phyloP scores from a whole-genome alignment of 2,888 invertebrate genomes.

The Bhutanitis thaidina region DNA sequence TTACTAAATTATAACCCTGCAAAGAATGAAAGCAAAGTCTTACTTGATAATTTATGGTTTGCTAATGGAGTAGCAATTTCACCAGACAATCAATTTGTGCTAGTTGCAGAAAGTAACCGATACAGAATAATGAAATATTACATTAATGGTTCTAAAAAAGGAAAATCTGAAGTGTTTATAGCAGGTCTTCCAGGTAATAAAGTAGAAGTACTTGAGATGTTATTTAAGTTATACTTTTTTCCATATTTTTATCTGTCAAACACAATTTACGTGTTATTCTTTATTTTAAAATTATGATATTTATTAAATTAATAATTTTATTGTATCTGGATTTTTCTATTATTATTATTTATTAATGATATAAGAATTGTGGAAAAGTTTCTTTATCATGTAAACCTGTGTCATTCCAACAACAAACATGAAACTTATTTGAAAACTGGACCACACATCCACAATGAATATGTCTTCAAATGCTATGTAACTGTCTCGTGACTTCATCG shows the following conservation, averaged over 20 bases:
- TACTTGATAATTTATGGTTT: conserved; percentile 89
- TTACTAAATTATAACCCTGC: conserved; percentile 89
- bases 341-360: background rate
- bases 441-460: conserved; percentile 90
- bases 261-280: too few species aligned
- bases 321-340: too few species aligned
- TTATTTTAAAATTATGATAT: too few species aligned
- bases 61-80: conserved; percentile 93
- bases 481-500: conserved; percentile 89
- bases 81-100: conserved; percentile 88
- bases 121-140: conserved; percentile 87
- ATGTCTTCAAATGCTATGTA: conserved; percentile 89
- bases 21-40: conserved; percentile 86
- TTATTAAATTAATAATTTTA: too few species aligned
- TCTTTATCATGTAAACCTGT: conserved; percentile 90
- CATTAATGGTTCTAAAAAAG: conserved; percentile 89
- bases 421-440: conserved; percentile 84
- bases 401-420: conserved; percentile 86
- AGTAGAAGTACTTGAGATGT: background rate
- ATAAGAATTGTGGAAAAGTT: conserved; percentile 44
- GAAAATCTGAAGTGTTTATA: conserved; percentile 88
- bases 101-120: conserved; percentile 86
- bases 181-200: conserved; percentile 87
- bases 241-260: too few species aligned
- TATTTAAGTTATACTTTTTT: too few species aligned